These are phyloP conservation scores for Hypomecis punctinalis DNA, from an alignment of 2,888 invertebrate genomes.

Conservation along the genomic window DNA sequence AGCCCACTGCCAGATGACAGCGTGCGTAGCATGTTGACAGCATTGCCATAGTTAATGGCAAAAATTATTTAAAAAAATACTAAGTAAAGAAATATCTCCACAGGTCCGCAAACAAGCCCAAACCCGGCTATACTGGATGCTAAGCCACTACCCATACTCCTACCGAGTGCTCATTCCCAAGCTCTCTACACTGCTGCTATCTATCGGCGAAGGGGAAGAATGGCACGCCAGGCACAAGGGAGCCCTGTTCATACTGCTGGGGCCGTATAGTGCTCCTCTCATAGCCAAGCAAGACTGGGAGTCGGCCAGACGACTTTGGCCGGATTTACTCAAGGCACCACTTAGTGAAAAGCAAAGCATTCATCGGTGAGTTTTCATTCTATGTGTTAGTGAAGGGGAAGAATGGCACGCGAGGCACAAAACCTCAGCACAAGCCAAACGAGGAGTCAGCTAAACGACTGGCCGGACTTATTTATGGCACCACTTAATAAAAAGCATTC, in stretches of 20 bases:
- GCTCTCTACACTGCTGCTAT: constrained; percentile 83
- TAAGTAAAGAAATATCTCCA: no score
- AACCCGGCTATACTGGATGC: constrained; percentile 85
- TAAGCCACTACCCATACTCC: constrained; percentile 88
- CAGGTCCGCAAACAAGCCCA: constrained; percentile 88
- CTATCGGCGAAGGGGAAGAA: constrained; percentile 70
- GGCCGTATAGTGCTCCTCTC: constrained; percentile 87
- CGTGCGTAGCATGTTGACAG: no score
- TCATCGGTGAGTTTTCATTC: constrained; percentile 79
- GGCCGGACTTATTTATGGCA: no score
- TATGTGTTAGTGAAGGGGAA: constrained; percentile 63
- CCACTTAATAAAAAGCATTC: no score
- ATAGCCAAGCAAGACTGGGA: constrained; percentile 91
- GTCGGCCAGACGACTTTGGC: constrained; percentile 89
- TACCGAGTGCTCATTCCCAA: constrained; percentile 88
- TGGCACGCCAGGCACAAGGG: constrained; percentile 85
- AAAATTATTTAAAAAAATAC: no score
- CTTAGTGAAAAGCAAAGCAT: constrained; percentile 95
- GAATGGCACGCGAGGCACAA: constrained; percentile 74
- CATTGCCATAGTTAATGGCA: no score
- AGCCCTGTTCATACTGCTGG: constrained; percentile 90
- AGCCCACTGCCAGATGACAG: no score
- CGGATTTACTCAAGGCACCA: constrained; percentile 89
- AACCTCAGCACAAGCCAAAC: no score
- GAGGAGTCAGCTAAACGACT: no score